Evolutionary conservation across 2,888 invertebrate genomes (phyloP).

Genomic region (Aproaerema taeniolella): DNA sequence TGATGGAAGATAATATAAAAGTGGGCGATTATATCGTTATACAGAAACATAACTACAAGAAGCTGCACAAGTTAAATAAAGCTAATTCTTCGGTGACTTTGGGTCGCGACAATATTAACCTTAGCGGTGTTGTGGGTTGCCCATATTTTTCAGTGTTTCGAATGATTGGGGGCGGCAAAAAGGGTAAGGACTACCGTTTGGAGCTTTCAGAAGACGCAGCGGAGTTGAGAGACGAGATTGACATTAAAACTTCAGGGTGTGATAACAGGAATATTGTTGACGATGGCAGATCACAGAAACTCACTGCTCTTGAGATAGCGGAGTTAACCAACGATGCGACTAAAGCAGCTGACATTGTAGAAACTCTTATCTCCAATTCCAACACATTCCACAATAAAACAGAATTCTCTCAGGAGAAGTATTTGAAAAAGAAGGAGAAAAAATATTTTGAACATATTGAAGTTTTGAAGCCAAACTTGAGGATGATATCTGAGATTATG

Average conservation of each 20-base stretch:
- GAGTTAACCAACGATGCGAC: conserved; percentile 85
- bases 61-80: conserved; percentile 84
- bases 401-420: conserved; percentile 95
- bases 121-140: conserved; percentile 81
- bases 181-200: conserved; percentile 73
- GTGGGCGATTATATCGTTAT: conserved; percentile 85
- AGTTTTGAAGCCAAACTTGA: conserved; percentile 87
- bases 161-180: conserved; percentile 80
- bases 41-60: conserved; percentile 86
- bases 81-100: conserved; percentile 79
- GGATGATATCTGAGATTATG: conserved; percentile 90
- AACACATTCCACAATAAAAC: conserved; percentile 94
- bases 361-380: conserved; percentile 92
- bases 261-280: conserved; percentile 93
- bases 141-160: conserved; percentile 87
- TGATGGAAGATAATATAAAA: conserved; percentile 61
- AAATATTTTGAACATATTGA: conserved; percentile 93
- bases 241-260: conserved; percentile 81
- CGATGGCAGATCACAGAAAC: conserved; percentile 87
- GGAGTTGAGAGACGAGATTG: conserved; percentile 77
- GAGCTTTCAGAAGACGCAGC: conserved; percentile 68
- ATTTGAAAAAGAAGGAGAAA: conserved; percentile 95
- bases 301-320: conserved; percentile 90
- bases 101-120: conserved; percentile 83
- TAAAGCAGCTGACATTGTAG: conserved; percentile 90